These are phyloP conservation scores for Aricia artaxerxes DNA, from an alignment of 2,888 invertebrate species.

Conservation along the genomic window DNA sequence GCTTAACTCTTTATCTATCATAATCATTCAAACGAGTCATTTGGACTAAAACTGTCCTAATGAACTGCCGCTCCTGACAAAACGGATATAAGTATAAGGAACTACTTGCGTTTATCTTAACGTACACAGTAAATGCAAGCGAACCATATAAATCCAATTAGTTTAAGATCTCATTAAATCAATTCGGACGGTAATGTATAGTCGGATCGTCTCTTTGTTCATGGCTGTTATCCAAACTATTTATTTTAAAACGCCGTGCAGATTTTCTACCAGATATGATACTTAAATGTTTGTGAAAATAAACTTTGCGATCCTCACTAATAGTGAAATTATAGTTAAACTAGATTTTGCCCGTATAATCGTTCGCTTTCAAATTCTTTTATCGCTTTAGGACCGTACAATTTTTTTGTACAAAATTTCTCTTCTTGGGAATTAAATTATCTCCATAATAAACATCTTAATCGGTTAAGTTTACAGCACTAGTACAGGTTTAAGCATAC, in stretches of 20 bases:
- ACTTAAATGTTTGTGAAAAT: neutral
- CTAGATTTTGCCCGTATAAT: neutral
- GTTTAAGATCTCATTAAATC: conserved; percentile 75
- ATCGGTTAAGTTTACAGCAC: neutral
- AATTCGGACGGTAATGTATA: conserved; percentile 74
- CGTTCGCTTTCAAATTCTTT: neutral
- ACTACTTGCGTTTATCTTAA: conserved; percentile 54
- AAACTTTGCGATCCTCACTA: neutral
- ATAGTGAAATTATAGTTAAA: neutral
- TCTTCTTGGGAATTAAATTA: neutral
- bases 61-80: conserved; percentile 27
- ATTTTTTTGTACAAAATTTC: conserved; percentile 49
- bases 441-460: no score
- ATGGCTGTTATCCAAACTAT: conserved; percentile 74
- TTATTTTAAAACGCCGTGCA: conserved; percentile 56
- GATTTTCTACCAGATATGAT: conserved; percentile 6
- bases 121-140: conserved; percentile 61
- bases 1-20: no score
- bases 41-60: conserved; percentile 45
- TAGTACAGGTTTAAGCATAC: no score
- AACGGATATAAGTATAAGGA: conserved; percentile 42
- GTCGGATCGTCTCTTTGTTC: conserved; percentile 66
- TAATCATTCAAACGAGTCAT: conserved; percentile 49
- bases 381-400: conserved; percentile 42
- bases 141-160: conserved; percentile 72